These are phyloP conservation scores for Progne subis DNA, from an alignment of 2,113 vertebrate genomes.

Conservation along the genomic window DNA sequence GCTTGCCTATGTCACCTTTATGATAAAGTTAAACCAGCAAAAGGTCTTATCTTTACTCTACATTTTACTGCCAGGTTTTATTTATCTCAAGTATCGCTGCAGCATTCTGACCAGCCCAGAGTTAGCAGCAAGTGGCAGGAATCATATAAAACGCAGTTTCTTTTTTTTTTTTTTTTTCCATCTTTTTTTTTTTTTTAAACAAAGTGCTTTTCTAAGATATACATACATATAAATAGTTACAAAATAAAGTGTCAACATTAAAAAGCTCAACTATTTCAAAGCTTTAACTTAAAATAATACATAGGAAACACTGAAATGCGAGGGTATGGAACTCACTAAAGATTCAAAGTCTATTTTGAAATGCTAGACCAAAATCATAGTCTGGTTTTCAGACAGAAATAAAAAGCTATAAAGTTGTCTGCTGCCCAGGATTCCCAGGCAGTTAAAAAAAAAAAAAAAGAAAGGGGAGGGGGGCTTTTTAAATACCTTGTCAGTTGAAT, in stretches of 20 bases:
- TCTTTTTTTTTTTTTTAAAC: constrained; percentile 81
- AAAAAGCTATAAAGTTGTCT: constrained; percentile 66
- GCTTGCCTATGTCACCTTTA: constrained; percentile 91
- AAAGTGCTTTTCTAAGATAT: constrained; percentile 99
- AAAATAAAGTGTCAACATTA: constrained; percentile 94
- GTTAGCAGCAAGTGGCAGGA: constrained; percentile 99
- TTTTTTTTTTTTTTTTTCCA: constrained; percentile 70
- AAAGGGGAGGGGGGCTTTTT: constrained; percentile 14
- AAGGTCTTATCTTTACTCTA: constrained; percentile 83
- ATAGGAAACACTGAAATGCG: constrained; percentile 85
- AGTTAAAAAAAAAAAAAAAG: constrained; percentile 41
- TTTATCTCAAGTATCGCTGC: constrained; percentile 94
- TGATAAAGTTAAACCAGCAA: constrained; percentile 80
- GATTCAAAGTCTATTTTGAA: constrained; percentile 77
- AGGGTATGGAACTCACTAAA: constrained; percentile 78
- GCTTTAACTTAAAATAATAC: constrained; percentile 85
- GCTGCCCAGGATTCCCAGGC: constrained; percentile 66
- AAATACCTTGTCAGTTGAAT: constrained; percentile 73
- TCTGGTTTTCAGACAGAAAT: constrained; percentile 78
- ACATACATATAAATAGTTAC: constrained; percentile 93
- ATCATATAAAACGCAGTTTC: constrained; percentile 86
- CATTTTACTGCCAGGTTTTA: constrained; percentile 86
- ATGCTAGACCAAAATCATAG: constrained; percentile 83
- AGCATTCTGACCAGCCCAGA: constrained; percentile 97
- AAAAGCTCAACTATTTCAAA: constrained; percentile 87